phyloP scores from a whole-genome alignment of 2,888 invertebrate species.

The Drosophila eohydei region DNA sequence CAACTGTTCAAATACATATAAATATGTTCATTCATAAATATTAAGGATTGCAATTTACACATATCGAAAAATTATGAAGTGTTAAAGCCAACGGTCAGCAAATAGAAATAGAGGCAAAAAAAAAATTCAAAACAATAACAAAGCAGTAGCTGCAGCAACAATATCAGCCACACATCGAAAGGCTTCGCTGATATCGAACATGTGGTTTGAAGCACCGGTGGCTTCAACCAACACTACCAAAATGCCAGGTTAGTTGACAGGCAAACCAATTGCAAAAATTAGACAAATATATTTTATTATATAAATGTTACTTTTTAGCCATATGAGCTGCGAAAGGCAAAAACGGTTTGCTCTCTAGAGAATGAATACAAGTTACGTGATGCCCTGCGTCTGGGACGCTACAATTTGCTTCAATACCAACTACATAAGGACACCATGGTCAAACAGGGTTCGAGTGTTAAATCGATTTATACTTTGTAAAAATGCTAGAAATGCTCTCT shows the following conservation, averaged over 20 bases:
- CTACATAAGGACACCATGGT: constrained; percentile 94
- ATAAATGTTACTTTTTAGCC: constrained; percentile 84
- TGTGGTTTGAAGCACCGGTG: too few relatives aligned
- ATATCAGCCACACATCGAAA: too few relatives aligned
- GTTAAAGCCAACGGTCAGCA: too few relatives aligned
- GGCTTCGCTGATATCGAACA: too few relatives aligned
- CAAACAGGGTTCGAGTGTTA: constrained; percentile 92
- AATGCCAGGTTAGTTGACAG: too few relatives aligned
- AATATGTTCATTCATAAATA: too few relatives aligned
- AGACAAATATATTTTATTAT: not conserved
- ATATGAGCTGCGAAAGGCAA: constrained; percentile 91
- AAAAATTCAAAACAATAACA: too few relatives aligned
- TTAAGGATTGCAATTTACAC: too few relatives aligned
- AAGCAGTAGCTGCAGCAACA: too few relatives aligned
- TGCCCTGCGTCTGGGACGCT: constrained; percentile 89
- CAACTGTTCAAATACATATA: not conserved
- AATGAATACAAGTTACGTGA: constrained; percentile 96
- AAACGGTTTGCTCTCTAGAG: constrained; percentile 86
- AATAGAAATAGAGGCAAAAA: too few relatives aligned
- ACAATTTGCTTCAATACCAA: constrained; percentile 89
- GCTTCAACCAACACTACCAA: too few relatives aligned
- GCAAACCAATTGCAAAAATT: not conserved
- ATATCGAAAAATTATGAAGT: too few relatives aligned
- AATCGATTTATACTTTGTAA: constrained; percentile 85
- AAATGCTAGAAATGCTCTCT: constrained; percentile 11